A percentile compares a stretch with the other conserved stretches of the same genome.
Conservation (phyloP, 2,888 invertebrate genomes). For the Caenorhabditis doughertyi region DNA sequence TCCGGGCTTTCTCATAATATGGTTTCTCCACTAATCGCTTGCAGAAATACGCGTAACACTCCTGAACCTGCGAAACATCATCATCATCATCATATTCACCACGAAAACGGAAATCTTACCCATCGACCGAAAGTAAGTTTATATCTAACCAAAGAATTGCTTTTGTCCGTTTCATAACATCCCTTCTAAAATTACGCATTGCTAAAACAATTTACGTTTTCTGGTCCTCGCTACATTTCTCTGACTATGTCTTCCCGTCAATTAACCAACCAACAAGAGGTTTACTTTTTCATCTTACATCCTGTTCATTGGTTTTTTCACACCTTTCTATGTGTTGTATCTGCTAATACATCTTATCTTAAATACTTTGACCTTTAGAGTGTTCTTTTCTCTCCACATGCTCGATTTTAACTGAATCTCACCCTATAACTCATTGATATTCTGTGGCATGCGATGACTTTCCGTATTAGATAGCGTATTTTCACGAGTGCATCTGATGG, state of each 20-base stretch:
- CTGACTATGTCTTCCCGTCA: slow-evolving; percentile 40
- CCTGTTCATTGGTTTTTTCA: slow-evolving; percentile 39
- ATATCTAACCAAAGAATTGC: neutral
- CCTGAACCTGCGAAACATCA: slow-evolving; percentile 48
- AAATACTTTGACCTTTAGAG: slow-evolving; percentile 24
- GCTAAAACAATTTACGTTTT: slow-evolving; percentile 32
- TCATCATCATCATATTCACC: slow-evolving; percentile 9
- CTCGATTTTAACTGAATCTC: slow-evolving; percentile 16
- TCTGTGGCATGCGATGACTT: slow-evolving; percentile 34
- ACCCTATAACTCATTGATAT: neutral
- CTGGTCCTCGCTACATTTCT: slow-evolving; percentile 62
- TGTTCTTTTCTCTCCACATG: slow-evolving; percentile 19
- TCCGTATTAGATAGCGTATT: slow-evolving; percentile 29
- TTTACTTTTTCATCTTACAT: slow-evolving; percentile 34
- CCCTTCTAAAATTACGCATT: neutral
- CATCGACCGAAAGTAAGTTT: slow-evolving; percentile 67
- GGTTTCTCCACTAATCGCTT: slow-evolving; percentile 59
- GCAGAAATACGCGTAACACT: slow-evolving; percentile 57
- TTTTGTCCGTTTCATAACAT: slow-evolving; percentile 38
- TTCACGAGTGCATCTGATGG: slow-evolving; percentile 12
- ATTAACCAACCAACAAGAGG: slow-evolving; percentile 50
- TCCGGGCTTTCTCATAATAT: slow-evolving; percentile 16
- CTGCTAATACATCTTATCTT: slow-evolving; percentile 19
- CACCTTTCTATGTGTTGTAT: slow-evolving; percentile 43
- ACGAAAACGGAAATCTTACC: slow-evolving; percentile 45